Conservation (phyloP, 2,113 vertebrate genomes). For the Pangasianodon hypophthalmus region DNA sequence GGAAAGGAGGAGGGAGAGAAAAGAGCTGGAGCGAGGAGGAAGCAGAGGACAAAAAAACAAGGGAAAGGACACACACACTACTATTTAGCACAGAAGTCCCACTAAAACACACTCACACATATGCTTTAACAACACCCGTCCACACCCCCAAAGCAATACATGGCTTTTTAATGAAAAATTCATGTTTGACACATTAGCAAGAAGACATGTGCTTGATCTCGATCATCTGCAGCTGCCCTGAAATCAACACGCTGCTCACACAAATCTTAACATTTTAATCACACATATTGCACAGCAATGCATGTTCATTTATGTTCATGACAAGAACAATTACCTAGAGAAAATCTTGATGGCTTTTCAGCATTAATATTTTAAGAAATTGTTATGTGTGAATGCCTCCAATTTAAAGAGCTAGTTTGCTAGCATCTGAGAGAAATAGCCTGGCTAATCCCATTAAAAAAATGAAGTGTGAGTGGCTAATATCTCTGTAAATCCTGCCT, state of each 20-base stretch:
- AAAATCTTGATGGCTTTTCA: slow-evolving; percentile 18
- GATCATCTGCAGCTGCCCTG: not conserved
- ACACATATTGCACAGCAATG: not conserved
- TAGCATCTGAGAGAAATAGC: not conserved
- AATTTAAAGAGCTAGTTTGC: not conserved
- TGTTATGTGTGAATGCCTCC: not conserved
- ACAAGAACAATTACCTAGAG: slow-evolving; percentile 28
- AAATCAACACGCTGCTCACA: not conserved
- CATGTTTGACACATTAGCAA: slow-evolving; percentile 26
- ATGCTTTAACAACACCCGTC: slow-evolving; percentile 2
- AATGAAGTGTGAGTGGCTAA: not conserved
- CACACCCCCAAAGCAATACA: slow-evolving; percentile 9
- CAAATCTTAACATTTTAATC: slow-evolving; percentile 10
- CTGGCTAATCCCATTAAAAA: not conserved
- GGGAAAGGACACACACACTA: not conserved
- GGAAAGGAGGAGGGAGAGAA: slow-evolving; percentile 45
- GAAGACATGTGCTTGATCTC: slow-evolving; percentile 16
- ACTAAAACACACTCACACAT: not conserved
- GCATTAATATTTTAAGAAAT: slow-evolving; percentile 11
- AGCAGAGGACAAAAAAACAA: slow-evolving; percentile 17
- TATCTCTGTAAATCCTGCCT: not conserved
- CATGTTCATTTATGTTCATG: slow-evolving; percentile 1
- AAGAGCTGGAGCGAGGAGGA: slow-evolving; percentile 46
- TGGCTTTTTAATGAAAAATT: slow-evolving; percentile 20
- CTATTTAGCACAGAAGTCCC: slow-evolving; percentile 1